Evolutionary conservation across 2,797 vertebrate genomes (phyloP).

Genomic region (Spinus olivaceus): DNA sequence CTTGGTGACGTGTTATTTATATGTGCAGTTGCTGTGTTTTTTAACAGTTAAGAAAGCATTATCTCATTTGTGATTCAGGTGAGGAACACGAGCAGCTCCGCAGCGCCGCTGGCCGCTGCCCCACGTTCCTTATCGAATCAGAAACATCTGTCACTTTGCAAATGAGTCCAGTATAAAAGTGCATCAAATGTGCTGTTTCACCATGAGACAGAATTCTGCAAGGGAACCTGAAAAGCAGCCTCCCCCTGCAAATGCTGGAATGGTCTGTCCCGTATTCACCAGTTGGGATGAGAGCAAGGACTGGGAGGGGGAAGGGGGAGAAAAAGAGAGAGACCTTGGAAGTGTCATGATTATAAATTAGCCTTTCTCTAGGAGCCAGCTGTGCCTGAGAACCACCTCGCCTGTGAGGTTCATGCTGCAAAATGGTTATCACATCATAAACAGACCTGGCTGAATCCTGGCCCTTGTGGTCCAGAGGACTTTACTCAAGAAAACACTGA

Average conservation of each 20-base stretch:
- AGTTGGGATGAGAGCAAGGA: background rate
- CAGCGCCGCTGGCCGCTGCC: background rate
- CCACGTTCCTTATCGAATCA: background rate
- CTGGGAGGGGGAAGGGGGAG: background rate
- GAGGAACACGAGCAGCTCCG: background rate
- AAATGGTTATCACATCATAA: background rate
- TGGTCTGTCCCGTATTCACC: background rate
- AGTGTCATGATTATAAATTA: background rate
- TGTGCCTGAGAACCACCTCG: background rate
- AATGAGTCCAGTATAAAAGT: conserved; percentile 8
- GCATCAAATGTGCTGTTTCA: background rate
- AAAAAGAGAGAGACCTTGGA: background rate
- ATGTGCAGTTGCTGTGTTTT: conserved; percentile 33
- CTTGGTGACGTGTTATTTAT: conserved; percentile 45
- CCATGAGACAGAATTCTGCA: conserved; percentile 11
- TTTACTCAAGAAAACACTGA: background rate
- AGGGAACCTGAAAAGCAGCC: background rate
- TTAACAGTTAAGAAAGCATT: conserved; percentile 47
- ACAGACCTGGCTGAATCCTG: background rate
- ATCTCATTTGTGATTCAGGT: conserved; percentile 39
- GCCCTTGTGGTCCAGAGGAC: background rate
- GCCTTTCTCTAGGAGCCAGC: background rate
- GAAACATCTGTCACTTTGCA: conserved; percentile 21
- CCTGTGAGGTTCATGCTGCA: background rate
- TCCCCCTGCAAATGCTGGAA: background rate